These are phyloP conservation scores for Neodiprion lecontei DNA, from an alignment of 1,140 invertebrate species.

Conservation along the genomic window DNA sequence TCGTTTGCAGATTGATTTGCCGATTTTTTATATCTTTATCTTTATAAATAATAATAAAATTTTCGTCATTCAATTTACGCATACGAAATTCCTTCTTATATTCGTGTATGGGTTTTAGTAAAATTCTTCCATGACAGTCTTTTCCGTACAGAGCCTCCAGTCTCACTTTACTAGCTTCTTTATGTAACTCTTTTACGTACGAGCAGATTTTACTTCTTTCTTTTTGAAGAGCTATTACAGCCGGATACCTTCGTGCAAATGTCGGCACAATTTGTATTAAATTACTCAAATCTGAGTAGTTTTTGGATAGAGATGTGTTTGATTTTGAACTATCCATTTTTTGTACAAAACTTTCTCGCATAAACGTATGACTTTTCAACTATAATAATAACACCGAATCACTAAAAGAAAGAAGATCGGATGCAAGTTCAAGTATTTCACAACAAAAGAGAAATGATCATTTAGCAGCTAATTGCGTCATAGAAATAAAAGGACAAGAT, in stretches of 20 bases:
- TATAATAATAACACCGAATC: background rate
- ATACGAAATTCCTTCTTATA: conserved; percentile 29
- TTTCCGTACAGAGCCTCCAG: background rate
- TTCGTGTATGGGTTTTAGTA: conserved; percentile 21
- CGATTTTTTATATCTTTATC: background rate
- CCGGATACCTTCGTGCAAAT: background rate
- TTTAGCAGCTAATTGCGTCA: background rate
- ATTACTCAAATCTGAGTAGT: background rate
- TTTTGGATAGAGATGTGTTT: too few species aligned
- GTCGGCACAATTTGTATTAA: background rate
- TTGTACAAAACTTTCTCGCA: background rate
- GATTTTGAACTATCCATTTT: background rate
- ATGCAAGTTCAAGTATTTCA: background rate
- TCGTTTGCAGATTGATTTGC: background rate
- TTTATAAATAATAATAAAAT: conserved; percentile 14
- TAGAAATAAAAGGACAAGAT: background rate
- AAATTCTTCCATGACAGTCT: conserved; percentile 19
- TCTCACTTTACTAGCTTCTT: conserved; percentile 8
- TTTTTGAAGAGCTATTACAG: background rate
- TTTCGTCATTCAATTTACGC: conserved; percentile 26
- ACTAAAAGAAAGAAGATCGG: background rate
- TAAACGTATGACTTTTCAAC: background rate
- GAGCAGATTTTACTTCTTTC: background rate
- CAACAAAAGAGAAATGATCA: background rate
- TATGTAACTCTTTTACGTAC: background rate